A percentile compares a stretch with the other conserved stretches of the same genome.
Evolutionary conservation across 1,140 invertebrate species (phyloP).

Genomic region (Tetragnatha versicolor): DNA sequence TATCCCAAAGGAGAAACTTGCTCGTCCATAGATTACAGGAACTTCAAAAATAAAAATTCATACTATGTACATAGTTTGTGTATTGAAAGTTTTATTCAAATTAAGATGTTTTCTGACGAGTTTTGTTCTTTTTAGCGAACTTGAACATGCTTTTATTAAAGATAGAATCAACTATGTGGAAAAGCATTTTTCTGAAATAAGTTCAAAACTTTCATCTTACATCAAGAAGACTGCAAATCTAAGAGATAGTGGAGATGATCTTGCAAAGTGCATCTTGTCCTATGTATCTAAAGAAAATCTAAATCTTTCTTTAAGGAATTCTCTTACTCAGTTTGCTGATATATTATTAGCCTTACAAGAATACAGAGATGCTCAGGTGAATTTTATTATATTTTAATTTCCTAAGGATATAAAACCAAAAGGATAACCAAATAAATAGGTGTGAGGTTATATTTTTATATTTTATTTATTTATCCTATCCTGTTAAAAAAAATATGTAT

Average conservation of each 20-base stretch:
- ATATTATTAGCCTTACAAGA: slow-evolving; percentile 24
- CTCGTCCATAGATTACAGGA: too few species aligned
- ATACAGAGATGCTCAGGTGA: slow-evolving; percentile 34
- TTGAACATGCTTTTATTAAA: slow-evolving; percentile 42
- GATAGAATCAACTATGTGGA: slow-evolving; percentile 24
- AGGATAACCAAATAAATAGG: too few species aligned
- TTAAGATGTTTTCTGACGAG: too few species aligned
- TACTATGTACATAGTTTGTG: too few species aligned
- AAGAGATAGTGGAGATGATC: slow-evolving; percentile 29
- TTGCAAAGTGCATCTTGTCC: slow-evolving; percentile 11
- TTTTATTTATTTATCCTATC: too few species aligned
- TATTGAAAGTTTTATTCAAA: too few species aligned
- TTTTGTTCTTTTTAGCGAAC: slow-evolving; percentile 27
- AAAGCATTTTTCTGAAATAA: slow-evolving; percentile 28
- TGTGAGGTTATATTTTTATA: too few species aligned
- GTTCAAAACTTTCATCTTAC: slow-evolving; percentile 26
- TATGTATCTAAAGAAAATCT: slow-evolving; percentile 34
- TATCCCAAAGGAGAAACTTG: too few species aligned
- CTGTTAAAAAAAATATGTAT: too few species aligned
- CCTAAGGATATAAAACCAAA: too few species aligned
- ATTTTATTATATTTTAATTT: too few species aligned
- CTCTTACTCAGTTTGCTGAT: slow-evolving; percentile 23
- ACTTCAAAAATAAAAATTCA: too few species aligned
- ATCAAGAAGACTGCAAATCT: slow-evolving; percentile 6
- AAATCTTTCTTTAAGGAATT: slow-evolving; percentile 6